phyloP scores from a whole-genome alignment of 30 jellyfish, hydroid and myxozoan species.

The Rhopilema esculentum region DNA sequence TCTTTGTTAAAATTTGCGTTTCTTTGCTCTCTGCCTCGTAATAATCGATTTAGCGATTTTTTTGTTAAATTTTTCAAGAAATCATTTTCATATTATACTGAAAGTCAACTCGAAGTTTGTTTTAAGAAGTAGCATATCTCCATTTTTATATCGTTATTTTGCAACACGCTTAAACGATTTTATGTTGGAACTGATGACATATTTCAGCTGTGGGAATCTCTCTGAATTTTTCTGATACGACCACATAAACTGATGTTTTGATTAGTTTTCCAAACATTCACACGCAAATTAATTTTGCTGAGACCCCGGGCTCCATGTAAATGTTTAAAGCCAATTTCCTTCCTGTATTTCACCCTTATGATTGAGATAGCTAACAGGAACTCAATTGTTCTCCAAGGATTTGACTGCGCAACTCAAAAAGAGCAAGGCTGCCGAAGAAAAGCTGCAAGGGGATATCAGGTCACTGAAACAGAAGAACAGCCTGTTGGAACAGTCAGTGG shows the following conservation, averaged over 20 bases:
- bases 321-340: no score
- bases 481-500: slow-evolving; percentile 28
- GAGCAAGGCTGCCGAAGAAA: slow-evolving; percentile 21
- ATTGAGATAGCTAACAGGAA: no score
- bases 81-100: no score
- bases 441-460: slow-evolving; percentile 26
- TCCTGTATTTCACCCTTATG: no score
- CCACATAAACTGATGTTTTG: not conserved
- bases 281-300: no score
- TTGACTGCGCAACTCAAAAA: not conserved
- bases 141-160: no score
- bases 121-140: no score
- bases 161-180: not conserved
- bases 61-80: not conserved
- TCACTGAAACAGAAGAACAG: slow-evolving; percentile 23
- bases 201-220: not conserved
- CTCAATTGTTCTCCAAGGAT: not conserved
- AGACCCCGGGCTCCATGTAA: no score
- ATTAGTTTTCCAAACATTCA: no score
- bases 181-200: not conserved
- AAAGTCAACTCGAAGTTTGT: no score
- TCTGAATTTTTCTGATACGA: not conserved
- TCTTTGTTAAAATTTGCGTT: not conserved
- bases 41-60: not conserved
- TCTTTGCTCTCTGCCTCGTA: no score